Evolutionary conservation across 2,888 invertebrate species (phyloP).

Genomic region (Noctua comes): DNA sequence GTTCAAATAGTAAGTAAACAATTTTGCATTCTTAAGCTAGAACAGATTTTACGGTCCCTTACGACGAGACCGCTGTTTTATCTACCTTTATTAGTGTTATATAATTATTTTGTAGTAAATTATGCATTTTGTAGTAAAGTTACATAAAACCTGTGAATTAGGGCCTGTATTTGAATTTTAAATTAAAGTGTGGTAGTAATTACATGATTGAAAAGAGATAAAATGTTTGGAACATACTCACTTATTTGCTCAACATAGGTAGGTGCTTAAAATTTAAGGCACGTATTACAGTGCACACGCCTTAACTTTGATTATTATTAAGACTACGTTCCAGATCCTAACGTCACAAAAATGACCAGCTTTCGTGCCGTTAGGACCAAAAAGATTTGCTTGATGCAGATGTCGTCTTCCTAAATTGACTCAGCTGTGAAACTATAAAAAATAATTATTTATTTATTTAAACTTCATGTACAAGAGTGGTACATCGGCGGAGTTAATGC

Average conservation of each 20-base stretch:
- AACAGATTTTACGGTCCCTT: constrained; percentile 56
- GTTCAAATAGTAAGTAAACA: constrained; percentile 49
- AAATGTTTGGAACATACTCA: neutral
- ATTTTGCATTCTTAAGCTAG: constrained; percentile 52
- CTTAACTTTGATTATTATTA: neutral
- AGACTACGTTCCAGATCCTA: neutral
- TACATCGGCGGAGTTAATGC: too few relatives aligned
- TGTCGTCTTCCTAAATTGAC: too few relatives aligned
- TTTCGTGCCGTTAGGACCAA: neutral
- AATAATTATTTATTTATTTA: too few relatives aligned
- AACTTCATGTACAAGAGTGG: too few relatives aligned
- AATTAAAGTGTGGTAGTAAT: constrained; percentile 13
- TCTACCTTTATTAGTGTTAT: constrained; percentile 44
- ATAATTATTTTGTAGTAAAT: constrained; percentile 39
- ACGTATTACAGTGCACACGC: neutral
- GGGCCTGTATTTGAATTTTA: constrained; percentile 28
- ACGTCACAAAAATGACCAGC: neutral
- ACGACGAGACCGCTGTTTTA: constrained; percentile 38
- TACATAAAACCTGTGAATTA: constrained; percentile 43
- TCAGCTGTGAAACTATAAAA: neutral
- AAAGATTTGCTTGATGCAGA: neutral
- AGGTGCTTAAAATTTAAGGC: neutral
- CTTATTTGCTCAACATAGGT: neutral
- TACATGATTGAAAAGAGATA: constrained; percentile 26
- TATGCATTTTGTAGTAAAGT: constrained; percentile 49